Evolutionary conservation across 2,888 invertebrate species (phyloP).

Genomic region (Lottia gigantea): DNA sequence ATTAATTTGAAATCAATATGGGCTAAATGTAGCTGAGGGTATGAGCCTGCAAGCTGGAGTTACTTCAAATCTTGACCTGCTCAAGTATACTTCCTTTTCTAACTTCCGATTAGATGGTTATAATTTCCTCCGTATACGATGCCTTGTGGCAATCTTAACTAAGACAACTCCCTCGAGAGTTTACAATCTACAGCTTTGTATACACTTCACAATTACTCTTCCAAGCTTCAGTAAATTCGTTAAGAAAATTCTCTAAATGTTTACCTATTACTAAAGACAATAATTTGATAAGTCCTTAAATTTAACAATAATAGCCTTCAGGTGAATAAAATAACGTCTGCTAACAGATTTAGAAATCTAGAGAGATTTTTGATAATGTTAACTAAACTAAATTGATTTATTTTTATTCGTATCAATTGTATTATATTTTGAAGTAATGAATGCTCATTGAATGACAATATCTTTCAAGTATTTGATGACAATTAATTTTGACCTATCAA

Average conservation of each 20-base stretch:
- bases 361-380: too few species aligned
- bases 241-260: conserved; percentile 2
- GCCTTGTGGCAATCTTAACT: conserved; percentile 4
- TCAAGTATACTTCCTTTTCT: conserved; percentile 7
- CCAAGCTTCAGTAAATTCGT: background rate
- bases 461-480: background rate
- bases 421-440: too few species aligned
- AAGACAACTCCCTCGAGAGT: background rate
- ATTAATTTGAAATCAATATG: conserved; percentile 38
- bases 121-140: background rate
- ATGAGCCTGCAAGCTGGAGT: background rate
- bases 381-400: too few species aligned
- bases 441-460: background rate
- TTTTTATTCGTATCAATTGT: too few species aligned
- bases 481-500: background rate
- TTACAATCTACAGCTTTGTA: conserved; percentile 5
- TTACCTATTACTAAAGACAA: conserved; percentile 11
- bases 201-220: conserved; percentile 10
- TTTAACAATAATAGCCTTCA: conserved; percentile 3
- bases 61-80: conserved; percentile 8
- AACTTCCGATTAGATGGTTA: conserved; percentile 6
- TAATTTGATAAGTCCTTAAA: conserved; percentile 10
- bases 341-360: too few species aligned
- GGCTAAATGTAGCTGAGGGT: background rate
- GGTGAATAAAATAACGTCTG: background rate